These are phyloP conservation scores for Phymanthus crucifer DNA, from an alignment of 92 coral and sea anemone species.

Conservation along the genomic window DNA sequence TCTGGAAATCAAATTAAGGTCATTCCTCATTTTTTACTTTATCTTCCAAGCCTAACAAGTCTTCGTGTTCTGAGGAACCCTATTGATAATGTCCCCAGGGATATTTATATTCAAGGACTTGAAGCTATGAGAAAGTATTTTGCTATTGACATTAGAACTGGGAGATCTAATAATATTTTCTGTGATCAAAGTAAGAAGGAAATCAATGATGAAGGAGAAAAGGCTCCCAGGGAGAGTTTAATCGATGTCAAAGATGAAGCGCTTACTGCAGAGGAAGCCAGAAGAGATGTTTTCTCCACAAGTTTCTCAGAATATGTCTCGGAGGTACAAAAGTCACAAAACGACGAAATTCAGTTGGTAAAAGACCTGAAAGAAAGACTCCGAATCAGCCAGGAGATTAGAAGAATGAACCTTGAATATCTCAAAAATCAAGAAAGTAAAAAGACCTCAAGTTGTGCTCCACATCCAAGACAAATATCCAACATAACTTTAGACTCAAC, in stretches of 20 bases:
- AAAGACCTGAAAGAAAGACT: conserved; percentile 57
- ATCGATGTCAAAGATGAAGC: neutral
- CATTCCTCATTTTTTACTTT: conserved; percentile 53
- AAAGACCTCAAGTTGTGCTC: conserved; percentile 22
- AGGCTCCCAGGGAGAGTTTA: too few relatives aligned
- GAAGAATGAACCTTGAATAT: conserved; percentile 65
- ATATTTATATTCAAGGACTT: conserved; percentile 54
- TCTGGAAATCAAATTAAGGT: conserved; percentile 68
- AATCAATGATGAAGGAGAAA: neutral
- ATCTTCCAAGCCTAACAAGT: conserved; percentile 47
- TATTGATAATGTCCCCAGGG: conserved; percentile 72
- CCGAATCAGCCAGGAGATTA: conserved; percentile 51
- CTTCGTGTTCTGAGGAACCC: conserved; percentile 65
- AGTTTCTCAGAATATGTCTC: conserved; percentile 34
- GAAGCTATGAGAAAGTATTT: conserved; percentile 50
- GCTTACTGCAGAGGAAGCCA: neutral
- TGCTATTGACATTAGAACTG: conserved; percentile 12
- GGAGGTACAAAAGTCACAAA: conserved; percentile 56
- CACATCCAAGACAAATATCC: conserved; percentile 48
- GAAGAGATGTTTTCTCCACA: conserved; percentile 12
- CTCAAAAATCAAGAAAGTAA: conserved; percentile 39
- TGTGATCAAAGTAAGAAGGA: neutral
- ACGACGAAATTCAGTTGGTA: conserved; percentile 53
- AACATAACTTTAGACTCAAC: conserved; percentile 69
- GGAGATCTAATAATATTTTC: neutral